A percentile compares a stretch with the other conserved stretches of the same genome.
phyloP scores from a whole-genome alignment of 2,113 vertebrate genomes.

The Poeciliopsis retropinna region DNA sequence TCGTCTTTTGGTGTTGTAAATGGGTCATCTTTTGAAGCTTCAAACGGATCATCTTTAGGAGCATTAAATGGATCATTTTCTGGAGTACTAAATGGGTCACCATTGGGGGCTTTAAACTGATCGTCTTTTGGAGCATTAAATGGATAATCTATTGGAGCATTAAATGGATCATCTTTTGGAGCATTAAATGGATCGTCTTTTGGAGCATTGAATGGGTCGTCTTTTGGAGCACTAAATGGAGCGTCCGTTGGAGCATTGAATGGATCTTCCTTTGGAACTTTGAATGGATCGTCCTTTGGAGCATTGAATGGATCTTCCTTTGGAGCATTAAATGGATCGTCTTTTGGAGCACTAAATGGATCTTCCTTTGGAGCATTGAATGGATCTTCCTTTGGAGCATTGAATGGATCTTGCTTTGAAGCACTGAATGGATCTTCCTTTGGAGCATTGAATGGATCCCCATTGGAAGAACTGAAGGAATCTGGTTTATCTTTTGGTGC shows the following conservation, averaged over 20 bases:
- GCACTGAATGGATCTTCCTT: conserved; percentile 32
- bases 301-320: conserved; percentile 45
- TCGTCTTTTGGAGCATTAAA: conserved; percentile 33
- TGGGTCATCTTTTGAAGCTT: conserved; percentile 1
- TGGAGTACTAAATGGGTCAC: conserved; percentile 28
- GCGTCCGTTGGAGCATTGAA: conserved; percentile 31
- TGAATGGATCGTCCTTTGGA: conserved; percentile 38
- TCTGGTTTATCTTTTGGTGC: conserved; percentile 41
- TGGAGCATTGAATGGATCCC: conserved; percentile 45
- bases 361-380: conserved; percentile 42
- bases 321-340: conserved; percentile 48
- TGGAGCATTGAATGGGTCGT: conserved; percentile 22
- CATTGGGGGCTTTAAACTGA: conserved; percentile 3
- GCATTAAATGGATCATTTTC: conserved; percentile 16
- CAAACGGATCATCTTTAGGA: conserved; percentile 34
- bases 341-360: conserved; percentile 28
- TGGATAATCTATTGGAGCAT: conserved; percentile 1
- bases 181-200: conserved; percentile 36
- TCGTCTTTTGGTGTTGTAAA: conserved; percentile 37
- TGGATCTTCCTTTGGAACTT: conserved; percentile 30
- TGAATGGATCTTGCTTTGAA: conserved; percentile 55
- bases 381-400: conserved; percentile 37
- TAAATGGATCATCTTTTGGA: conserved; percentile 32
- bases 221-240: conserved; percentile 8
- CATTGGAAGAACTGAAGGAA: conserved; percentile 36